Evolutionary conservation across 2,888 invertebrate genomes (phyloP).

Genomic region (Parascotia fuliginaria): DNA sequence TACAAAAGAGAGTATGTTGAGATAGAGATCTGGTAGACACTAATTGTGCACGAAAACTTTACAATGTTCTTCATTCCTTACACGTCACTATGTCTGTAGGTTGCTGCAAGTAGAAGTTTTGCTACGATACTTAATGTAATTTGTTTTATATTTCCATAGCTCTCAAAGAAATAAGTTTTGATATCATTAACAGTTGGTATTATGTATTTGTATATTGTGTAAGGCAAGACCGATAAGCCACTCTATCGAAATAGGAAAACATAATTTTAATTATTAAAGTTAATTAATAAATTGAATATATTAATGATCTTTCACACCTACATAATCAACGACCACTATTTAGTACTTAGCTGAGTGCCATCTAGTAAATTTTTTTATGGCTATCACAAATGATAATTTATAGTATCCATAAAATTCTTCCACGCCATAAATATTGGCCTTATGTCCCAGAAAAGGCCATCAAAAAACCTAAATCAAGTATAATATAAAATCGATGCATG

Average conservation of each 20-base stretch:
- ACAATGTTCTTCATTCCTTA: slow-evolving; percentile 39
- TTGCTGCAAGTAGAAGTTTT: slow-evolving; percentile 18
- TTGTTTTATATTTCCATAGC: slow-evolving; percentile 5
- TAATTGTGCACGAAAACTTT: slow-evolving; percentile 45
- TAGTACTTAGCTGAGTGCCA: not conserved
- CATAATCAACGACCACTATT: not conserved
- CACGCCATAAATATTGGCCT: not conserved
- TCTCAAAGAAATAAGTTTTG: not conserved
- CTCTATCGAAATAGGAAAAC: too few relatives aligned
- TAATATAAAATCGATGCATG: slow-evolving; percentile 21
- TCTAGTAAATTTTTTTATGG: slow-evolving; percentile 6
- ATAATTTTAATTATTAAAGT: too few relatives aligned
- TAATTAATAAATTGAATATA: too few relatives aligned
- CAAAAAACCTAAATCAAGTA: slow-evolving; percentile 14
- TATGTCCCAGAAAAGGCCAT: slow-evolving; percentile 1
- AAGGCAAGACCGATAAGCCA: too few relatives aligned
- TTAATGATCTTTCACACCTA: too few relatives aligned
- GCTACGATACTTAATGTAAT: slow-evolving; percentile 7
- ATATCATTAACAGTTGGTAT: too few relatives aligned
- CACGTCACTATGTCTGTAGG: slow-evolving; percentile 24
- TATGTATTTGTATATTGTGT: too few relatives aligned
- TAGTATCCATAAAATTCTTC: slow-evolving; percentile 9
- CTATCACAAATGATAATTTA: slow-evolving; percentile 7
- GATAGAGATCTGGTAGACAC: slow-evolving; percentile 31
- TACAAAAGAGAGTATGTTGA: slow-evolving; percentile 22